A percentile compares a stretch with the other conserved stretches of the same genome.
These are phyloP conservation scores for Eulithis prunata DNA, from an alignment of 2,888 invertebrate species.

Conservation along the genomic window DNA sequence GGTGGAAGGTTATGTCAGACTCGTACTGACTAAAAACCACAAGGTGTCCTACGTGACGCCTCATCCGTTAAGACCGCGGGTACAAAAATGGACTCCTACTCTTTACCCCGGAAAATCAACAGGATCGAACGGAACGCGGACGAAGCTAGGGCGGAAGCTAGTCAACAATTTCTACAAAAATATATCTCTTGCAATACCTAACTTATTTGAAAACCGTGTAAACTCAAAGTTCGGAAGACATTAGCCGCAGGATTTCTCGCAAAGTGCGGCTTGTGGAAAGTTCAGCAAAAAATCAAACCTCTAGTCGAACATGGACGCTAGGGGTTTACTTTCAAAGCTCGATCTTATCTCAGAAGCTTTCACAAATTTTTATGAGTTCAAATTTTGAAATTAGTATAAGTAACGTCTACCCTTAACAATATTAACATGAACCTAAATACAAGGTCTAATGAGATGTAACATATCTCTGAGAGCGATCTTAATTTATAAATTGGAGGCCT, in stretches of 20 bases:
- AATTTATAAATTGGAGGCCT: neutral
- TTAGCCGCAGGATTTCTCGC: neutral
- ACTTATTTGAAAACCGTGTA: neutral
- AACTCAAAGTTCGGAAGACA: neutral
- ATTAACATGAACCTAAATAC: neutral
- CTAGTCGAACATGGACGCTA: neutral
- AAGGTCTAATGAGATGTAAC: neutral
- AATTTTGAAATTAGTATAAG: neutral
- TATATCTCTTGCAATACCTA: neutral
- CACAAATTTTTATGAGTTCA: neutral
- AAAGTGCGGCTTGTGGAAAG: neutral
- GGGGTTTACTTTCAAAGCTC: constrained; percentile 11
- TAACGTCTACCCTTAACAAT: neutral
- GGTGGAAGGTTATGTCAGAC: too few relatives aligned
- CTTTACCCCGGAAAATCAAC: too few relatives aligned
- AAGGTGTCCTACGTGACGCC: too few relatives aligned
- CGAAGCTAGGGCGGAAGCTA: too few relatives aligned
- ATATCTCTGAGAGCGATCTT: constrained; percentile 5
- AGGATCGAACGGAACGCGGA: too few relatives aligned
- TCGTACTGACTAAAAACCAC: too few relatives aligned
- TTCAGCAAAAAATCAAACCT: constrained; percentile 10
- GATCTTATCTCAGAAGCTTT: neutral
- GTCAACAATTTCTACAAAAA: too few relatives aligned
- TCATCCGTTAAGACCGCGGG: too few relatives aligned
- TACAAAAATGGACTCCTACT: too few relatives aligned